phyloP scores from a whole-genome alignment of 2,888 invertebrate genomes.

The Thyatira batis region DNA sequence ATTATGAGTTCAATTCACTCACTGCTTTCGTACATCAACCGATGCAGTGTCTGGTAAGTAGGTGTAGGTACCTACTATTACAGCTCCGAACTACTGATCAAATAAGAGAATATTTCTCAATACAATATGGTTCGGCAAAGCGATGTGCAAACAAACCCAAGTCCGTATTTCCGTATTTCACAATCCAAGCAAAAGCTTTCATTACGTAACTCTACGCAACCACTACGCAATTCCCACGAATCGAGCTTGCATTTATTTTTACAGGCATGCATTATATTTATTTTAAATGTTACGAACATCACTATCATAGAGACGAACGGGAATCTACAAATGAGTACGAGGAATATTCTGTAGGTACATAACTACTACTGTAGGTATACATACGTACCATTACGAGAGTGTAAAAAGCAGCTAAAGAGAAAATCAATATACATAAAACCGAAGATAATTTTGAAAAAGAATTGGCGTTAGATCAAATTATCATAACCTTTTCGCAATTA shows the following conservation, averaged over 20 bases:
- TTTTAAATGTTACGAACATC: not conserved
- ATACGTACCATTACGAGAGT: no score
- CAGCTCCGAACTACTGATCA: not conserved
- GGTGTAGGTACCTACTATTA: no score
- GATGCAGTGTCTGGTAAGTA: no score
- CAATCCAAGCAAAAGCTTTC: not conserved
- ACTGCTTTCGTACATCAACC: not conserved
- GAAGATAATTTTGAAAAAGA: no score
- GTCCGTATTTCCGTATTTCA: not conserved
- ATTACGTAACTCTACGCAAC: not conserved
- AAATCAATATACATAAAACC: no score
- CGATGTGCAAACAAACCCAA: not conserved
- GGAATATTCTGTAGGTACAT: no score
- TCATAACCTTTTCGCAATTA: no score
- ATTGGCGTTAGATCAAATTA: no score
- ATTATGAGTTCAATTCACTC: not conserved
- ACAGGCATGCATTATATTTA: not conserved
- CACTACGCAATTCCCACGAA: not conserved
- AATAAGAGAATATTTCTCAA: not conserved
- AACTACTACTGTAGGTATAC: no score
- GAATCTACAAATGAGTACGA: not conserved
- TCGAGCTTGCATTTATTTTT: not conserved
- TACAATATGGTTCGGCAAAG: not conserved
- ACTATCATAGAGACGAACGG: not conserved
- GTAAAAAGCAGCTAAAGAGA: no score